Percentiles rank a stretch among this genome's conserved stretches.
These are phyloP conservation scores for Apamea sordens DNA, from an alignment of 2,888 invertebrate genomes.

Conservation along the genomic window DNA sequence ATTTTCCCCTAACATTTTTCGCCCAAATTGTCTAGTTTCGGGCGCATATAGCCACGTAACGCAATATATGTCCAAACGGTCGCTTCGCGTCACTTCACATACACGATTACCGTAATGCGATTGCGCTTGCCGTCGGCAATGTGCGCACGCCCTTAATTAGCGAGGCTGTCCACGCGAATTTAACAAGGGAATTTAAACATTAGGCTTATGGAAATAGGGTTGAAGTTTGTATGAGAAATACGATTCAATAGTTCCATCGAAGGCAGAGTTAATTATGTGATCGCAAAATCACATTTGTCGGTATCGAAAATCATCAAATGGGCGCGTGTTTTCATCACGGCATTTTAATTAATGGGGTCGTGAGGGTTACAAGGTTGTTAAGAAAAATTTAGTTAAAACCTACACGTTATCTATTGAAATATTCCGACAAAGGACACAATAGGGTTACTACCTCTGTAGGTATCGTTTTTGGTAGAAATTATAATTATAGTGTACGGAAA, in stretches of 20 bases:
- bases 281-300: slow-evolving; percentile 59
- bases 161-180: slow-evolving; percentile 34
- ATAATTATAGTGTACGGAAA: neutral
- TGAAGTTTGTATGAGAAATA: slow-evolving; percentile 14
- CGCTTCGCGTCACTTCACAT: slow-evolving; percentile 76
- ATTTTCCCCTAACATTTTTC: slow-evolving; percentile 20
- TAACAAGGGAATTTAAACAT: slow-evolving; percentile 23
- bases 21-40: slow-evolving; percentile 30
- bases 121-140: slow-evolving; percentile 72
- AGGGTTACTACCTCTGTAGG: neutral
- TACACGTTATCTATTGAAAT: neutral
- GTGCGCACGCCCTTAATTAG: slow-evolving; percentile 73
- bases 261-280: slow-evolving; percentile 56
- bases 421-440: neutral
- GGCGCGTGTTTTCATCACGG: slow-evolving; percentile 41
- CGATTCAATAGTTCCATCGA: slow-evolving; percentile 25
- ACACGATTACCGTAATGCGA: slow-evolving; percentile 79
- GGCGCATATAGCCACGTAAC: slow-evolving; percentile 46
- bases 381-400: neutral
- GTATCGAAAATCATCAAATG: slow-evolving; percentile 52
- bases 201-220: neutral
- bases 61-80: slow-evolving; percentile 54
- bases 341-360: slow-evolving; percentile 20
- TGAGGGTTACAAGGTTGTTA: slow-evolving; percentile 2
- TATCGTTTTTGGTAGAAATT: neutral